Evolutionary conservation across 2,888 invertebrate species (phyloP).

Genomic region (Nephrotoma appendiculata): DNA sequence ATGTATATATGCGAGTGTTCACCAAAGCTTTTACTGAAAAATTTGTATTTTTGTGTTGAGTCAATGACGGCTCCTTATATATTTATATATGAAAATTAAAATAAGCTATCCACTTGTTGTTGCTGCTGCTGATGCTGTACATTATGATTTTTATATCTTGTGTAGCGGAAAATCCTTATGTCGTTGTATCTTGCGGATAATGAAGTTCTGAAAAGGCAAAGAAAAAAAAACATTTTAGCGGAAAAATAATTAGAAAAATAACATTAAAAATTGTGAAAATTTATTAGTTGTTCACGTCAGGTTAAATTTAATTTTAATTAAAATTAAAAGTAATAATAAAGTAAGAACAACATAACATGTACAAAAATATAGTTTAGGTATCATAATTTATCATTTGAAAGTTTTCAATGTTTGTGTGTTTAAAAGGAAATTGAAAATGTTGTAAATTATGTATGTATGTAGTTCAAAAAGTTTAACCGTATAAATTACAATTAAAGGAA

Average conservation of each 20-base stretch:
- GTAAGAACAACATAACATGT: neutral
- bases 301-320: neutral
- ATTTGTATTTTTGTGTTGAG: neutral
- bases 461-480: neutral
- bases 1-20: neutral
- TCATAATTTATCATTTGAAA: neutral
- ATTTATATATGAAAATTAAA: neutral
- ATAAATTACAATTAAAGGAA: neutral
- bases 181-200: neutral
- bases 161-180: neutral
- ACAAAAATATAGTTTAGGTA: neutral
- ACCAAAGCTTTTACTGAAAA: neutral
- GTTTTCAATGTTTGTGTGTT: neutral
- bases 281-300: neutral
- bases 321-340: neutral
- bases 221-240: neutral
- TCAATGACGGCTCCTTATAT: neutral
- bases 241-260: neutral
- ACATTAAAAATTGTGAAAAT: neutral
- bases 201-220: neutral
- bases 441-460: neutral
- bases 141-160: neutral
- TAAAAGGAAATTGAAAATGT: neutral
- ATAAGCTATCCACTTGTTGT: neutral
- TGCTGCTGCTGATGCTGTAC: neutral